Evolutionary conservation across 2,797 vertebrate species (phyloP).

Genomic region (Coreius guichenoti): DNA sequence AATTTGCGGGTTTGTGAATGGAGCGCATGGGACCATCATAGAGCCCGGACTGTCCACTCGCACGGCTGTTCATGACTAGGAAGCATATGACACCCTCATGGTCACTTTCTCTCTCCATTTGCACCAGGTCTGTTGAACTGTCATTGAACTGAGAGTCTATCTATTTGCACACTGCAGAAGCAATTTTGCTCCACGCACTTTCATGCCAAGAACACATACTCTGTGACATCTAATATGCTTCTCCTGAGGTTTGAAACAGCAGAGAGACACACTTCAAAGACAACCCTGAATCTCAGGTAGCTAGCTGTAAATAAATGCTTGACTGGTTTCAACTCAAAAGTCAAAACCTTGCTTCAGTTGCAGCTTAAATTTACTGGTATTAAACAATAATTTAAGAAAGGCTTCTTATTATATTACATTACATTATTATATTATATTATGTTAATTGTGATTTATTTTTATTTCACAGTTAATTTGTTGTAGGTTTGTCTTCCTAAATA

Average conservation of each 20-base stretch:
- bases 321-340: slow-evolving; percentile 5
- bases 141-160: slow-evolving; percentile 48
- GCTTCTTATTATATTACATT: background rate
- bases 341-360: slow-evolving; percentile 6
- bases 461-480: too few relatives aligned
- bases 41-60: background rate
- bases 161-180: slow-evolving; percentile 46
- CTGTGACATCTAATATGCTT: slow-evolving; percentile 51
- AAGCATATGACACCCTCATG: background rate
- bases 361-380: background rate
- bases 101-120: slow-evolving; percentile 45
- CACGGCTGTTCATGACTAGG: background rate
- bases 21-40: background rate
- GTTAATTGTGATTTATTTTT: background rate
- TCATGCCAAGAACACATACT: slow-evolving; percentile 45
- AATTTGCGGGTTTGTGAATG: slow-evolving; percentile 1
- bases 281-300: slow-evolving; percentile 4
- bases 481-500: too few relatives aligned
- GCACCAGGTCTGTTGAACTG: slow-evolving; percentile 45
- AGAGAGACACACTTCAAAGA: slow-evolving; percentile 47
- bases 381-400: background rate
- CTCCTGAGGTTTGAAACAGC: slow-evolving; percentile 43
- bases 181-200: slow-evolving; percentile 41
- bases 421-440: background rate
- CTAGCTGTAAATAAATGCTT: slow-evolving; percentile 40